A percentile compares a stretch with the other conserved stretches of the same genome.
Evolutionary conservation across 2,888 invertebrate species (phyloP).

Genomic region (Ochropacha duplaris): DNA sequence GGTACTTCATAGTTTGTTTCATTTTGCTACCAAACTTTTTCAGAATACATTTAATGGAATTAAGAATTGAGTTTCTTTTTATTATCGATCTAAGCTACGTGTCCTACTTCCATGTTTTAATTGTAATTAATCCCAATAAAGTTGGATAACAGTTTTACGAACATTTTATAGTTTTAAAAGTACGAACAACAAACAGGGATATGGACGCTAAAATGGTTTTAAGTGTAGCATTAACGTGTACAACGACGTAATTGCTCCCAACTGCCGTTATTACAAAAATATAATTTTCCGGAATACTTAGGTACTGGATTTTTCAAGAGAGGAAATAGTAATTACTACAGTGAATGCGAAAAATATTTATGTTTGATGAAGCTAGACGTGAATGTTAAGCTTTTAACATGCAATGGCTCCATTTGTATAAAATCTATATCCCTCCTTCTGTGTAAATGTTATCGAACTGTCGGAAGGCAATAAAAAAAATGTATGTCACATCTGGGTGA

Average conservation of each 20-base stretch:
- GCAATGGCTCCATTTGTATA: neutral
- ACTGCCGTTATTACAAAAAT: conserved; percentile 49
- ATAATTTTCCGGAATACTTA: neutral
- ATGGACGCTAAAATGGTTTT: conserved; percentile 61
- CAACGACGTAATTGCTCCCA: conserved; percentile 54
- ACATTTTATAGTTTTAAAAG: conserved; percentile 31
- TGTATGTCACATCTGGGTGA: conserved; percentile 43
- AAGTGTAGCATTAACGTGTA: conserved; percentile 49
- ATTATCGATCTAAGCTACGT: neutral
- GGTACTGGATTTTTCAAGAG: neutral
- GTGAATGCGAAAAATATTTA: neutral
- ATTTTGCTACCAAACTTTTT: neutral
- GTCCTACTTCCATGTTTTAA: neutral
- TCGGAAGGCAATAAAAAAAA: conserved; percentile 23
- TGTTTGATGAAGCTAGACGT: no score
- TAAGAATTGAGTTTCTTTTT: neutral
- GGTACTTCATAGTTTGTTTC: neutral
- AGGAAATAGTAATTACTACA: neutral
- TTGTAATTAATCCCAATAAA: neutral
- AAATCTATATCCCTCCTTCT: neutral
- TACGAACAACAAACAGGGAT: conserved; percentile 41
- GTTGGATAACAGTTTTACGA: neutral
- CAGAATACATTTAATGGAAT: neutral
- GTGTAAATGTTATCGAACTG: conserved; percentile 22
- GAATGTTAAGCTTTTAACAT: neutral